phyloP scores from a whole-genome alignment of 2,113 vertebrate species.

The Rana temporaria region DNA sequence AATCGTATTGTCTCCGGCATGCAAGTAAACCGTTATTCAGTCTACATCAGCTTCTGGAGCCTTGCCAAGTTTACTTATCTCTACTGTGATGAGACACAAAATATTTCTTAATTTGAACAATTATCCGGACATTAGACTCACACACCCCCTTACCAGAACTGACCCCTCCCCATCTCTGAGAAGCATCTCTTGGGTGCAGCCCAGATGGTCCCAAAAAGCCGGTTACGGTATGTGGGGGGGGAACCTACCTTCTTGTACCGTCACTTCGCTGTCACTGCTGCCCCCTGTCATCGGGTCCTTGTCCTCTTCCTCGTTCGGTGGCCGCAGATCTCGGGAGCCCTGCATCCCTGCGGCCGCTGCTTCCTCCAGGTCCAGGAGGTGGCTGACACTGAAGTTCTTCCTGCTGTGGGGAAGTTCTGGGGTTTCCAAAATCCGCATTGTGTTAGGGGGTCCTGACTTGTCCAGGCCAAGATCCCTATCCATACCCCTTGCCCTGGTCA shows the following conservation, averaged over 20 bases:
- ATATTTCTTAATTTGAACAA: slow-evolving; percentile 37
- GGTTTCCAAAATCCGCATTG: slow-evolving; percentile 67
- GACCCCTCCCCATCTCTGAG: slow-evolving; percentile 41
- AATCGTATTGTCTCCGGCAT: neutral
- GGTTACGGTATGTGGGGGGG: neutral
- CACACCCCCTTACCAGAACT: slow-evolving; percentile 22
- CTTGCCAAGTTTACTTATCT: slow-evolving; percentile 4
- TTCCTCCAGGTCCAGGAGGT: slow-evolving; percentile 81
- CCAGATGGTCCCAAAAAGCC: slow-evolving; percentile 11
- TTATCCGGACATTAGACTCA: slow-evolving; percentile 34
- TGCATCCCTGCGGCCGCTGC: slow-evolving; percentile 68
- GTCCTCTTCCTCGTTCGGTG: slow-evolving; percentile 64
- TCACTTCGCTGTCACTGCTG: slow-evolving; percentile 81
- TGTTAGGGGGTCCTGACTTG: slow-evolving; percentile 60
- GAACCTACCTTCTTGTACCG: slow-evolving; percentile 77
- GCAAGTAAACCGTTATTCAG: neutral
- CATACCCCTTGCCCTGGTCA: slow-evolving; percentile 62
- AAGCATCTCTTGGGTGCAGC: slow-evolving; percentile 33
- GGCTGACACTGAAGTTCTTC: slow-evolving; percentile 83
- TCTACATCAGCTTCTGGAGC: neutral
- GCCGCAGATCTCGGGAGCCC: slow-evolving; percentile 64
- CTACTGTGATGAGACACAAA: slow-evolving; percentile 6
- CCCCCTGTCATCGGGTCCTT: slow-evolving; percentile 73
- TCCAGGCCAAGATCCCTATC: slow-evolving; percentile 69
- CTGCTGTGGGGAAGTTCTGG: slow-evolving; percentile 74